A percentile compares a stretch with the other conserved stretches of the same genome.
Conservation (phyloP, 2,797 vertebrate species). For the Pantherophis vulpinus region DNA sequence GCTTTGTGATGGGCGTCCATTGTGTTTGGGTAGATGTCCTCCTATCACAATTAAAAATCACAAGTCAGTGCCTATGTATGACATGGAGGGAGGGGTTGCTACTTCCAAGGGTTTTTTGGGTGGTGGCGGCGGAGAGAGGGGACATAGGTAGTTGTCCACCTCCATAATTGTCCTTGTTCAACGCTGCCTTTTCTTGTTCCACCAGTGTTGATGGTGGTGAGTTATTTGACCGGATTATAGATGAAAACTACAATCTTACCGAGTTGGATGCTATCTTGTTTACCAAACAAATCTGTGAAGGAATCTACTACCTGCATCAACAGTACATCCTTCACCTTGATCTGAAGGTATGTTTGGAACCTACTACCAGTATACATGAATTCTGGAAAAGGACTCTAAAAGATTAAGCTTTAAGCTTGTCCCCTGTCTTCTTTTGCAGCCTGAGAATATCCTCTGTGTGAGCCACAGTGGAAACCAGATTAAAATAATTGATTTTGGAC, state of each 20-base stretch:
- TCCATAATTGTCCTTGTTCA: not conserved
- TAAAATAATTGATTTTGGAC: slow-evolving; percentile 90
- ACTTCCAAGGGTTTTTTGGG: not conserved
- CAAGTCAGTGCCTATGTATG: not conserved
- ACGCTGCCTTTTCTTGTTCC: not conserved
- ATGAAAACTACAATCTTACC: slow-evolving; percentile 80
- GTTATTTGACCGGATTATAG: slow-evolving; percentile 85
- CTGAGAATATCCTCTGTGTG: slow-evolving; percentile 87
- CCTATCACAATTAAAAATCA: not conserved
- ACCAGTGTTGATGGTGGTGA: slow-evolving; percentile 85
- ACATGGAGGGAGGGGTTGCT: not conserved
- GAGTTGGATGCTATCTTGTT: slow-evolving; percentile 85
- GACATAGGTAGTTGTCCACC: not conserved
- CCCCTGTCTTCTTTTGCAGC: slow-evolving; percentile 66
- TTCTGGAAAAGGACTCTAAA: not conserved
- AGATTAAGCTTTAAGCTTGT: not conserved
- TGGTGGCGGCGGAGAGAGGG: not conserved
- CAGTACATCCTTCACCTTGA: slow-evolving; percentile 88
- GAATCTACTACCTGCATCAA: slow-evolving; percentile 84
- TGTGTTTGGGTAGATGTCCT: not conserved
- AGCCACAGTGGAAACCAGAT: slow-evolving; percentile 83
- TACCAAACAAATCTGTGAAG: slow-evolving; percentile 85
- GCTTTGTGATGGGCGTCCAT: not conserved
- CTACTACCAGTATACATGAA: not conserved
- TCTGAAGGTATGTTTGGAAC: slow-evolving; percentile 75